Evolutionary conservation across 92 coral and sea anemone genomes (phyloP), one percentile per base, ranked within the genome.

Genomic region (Metridium senile): DNA sequence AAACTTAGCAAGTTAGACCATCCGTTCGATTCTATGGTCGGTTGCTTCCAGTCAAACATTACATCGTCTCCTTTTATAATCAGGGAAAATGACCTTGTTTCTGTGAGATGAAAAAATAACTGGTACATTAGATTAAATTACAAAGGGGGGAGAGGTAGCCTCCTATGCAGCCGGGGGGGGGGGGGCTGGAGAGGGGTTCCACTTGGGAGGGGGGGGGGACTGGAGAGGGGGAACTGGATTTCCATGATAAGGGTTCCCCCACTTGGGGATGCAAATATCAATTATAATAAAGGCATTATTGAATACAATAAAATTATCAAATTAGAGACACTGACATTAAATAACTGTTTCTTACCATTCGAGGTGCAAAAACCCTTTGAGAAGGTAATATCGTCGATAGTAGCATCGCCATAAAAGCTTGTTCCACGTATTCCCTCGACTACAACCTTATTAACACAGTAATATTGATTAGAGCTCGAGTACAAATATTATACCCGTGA

Each of bases 401-500:
- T 51, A 17, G 86, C 86, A 66, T 82, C 86, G 0, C 86, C 61
- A 31, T 53, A n/a, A 54, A 33, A 82, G 51, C 71, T 68, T 31
- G 53, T 30, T 34, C 86, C 86, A 1, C 51, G 47, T 1, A 58
- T 78, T 26, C 86, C 86, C 65, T 82, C 86, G 10, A 82, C 66
- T 21, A 82, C 66, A 25, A 82, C 54, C 86, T 82, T 39, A n/a
- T n/a, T n/a, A 39, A 29, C 6, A 47, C 11, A 49, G 27, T 13
- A 20, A 0, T 32, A 9, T 9, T 18, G 2, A 62, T 25, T 19
- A 62, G 1, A 29, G 22, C 10, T 11, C 6, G 13, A 65, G 32
- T 2, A 65, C 21, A 65, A 65, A 23, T 28, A n/a, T n/a, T n/a
- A n/a, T n/a, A n/a, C n/a, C n/a, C n/a, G n/a, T n/a, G n/a, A n/a